phyloP scores from a whole-genome alignment of 2,888 invertebrate genomes.

The Baccha elongata region DNA sequence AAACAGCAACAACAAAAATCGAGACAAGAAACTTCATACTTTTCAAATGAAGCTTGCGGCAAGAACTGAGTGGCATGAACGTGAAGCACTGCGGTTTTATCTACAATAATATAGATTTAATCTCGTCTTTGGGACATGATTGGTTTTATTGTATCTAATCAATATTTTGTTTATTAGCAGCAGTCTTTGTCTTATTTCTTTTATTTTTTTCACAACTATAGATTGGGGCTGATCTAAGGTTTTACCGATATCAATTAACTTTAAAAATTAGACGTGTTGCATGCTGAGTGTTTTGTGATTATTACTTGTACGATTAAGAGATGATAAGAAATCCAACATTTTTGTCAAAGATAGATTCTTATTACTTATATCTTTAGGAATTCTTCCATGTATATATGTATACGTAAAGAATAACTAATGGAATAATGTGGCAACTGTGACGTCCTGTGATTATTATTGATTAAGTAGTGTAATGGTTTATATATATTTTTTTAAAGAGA shows the following conservation, averaged over 20 bases:
- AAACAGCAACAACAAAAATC: constrained; percentile 44
- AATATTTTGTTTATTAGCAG: neutral
- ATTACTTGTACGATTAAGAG: too few species aligned
- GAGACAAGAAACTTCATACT: constrained; percentile 25
- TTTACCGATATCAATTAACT: neutral
- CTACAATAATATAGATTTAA: neutral
- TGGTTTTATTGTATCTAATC: constrained; percentile 26
- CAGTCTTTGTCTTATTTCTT: neutral
- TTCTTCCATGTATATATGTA: too few species aligned
- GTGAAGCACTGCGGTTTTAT: constrained; percentile 7
- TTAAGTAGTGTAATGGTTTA: too few species aligned
- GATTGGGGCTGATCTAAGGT: constrained; percentile 1
- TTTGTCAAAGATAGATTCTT: too few species aligned
- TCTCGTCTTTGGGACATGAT: neutral
- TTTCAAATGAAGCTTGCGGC: neutral
- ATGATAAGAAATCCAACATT: too few species aligned
- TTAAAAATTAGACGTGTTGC: too few species aligned
- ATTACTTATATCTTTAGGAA: too few species aligned
- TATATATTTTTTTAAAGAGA: too few species aligned
- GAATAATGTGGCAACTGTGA: too few species aligned
- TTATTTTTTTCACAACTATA: neutral
- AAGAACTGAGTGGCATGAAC: neutral
- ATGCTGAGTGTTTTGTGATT: too few species aligned
- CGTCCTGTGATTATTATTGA: too few species aligned
- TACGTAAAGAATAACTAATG: too few species aligned